Evolutionary conservation across 1,140 invertebrate genomes (phyloP).

Genomic region (Drosophila seguyi): DNA sequence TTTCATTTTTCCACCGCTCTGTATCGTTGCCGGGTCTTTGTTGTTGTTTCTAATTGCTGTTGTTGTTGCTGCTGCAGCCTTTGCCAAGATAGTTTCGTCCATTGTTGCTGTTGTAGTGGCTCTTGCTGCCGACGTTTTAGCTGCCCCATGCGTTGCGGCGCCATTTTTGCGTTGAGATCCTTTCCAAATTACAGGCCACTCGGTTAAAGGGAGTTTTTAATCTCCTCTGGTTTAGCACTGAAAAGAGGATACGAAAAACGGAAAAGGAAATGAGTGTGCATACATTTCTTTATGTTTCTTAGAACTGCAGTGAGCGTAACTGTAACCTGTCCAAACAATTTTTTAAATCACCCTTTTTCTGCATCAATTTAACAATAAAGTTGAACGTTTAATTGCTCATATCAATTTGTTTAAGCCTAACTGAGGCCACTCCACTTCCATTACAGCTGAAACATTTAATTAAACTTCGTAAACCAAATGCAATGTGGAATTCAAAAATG

Average conservation of each 20-base stretch:
- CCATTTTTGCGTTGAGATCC: conserved; percentile 54
- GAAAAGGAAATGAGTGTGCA: neutral
- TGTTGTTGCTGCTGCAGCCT: conserved; percentile 24
- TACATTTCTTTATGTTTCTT: neutral
- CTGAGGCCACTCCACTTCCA: neutral
- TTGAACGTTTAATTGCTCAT: neutral
- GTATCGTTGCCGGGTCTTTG: conserved; percentile 52
- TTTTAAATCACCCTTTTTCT: neutral
- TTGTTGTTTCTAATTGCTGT: conserved; percentile 37
- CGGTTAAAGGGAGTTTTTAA: conserved; percentile 15
- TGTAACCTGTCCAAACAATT: neutral
- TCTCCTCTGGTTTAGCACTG: conserved; percentile 46
- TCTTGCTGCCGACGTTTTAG: conserved; percentile 12
- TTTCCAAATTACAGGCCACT: conserved; percentile 36
- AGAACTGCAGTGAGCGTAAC: neutral
- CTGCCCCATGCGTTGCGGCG: conserved; percentile 34
- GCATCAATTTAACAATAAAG: neutral
- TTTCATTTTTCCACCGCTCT: conserved; percentile 64
- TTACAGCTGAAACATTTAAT: conserved; percentile 42
- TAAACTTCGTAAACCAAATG: conserved; percentile 46
- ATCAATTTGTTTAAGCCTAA: conserved; percentile 22
- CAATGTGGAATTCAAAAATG: conserved; percentile 40
- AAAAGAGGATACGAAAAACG: neutral
- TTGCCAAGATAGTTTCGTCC: conserved; percentile 21
- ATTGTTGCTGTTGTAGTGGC: conserved; percentile 31